Percentiles rank a stretch among this genome's conserved stretches.
These are phyloP conservation scores for Antechinus stuartii DNA, from an alignment of 2,113 vertebrate genomes.

Conservation along the genomic window DNA sequence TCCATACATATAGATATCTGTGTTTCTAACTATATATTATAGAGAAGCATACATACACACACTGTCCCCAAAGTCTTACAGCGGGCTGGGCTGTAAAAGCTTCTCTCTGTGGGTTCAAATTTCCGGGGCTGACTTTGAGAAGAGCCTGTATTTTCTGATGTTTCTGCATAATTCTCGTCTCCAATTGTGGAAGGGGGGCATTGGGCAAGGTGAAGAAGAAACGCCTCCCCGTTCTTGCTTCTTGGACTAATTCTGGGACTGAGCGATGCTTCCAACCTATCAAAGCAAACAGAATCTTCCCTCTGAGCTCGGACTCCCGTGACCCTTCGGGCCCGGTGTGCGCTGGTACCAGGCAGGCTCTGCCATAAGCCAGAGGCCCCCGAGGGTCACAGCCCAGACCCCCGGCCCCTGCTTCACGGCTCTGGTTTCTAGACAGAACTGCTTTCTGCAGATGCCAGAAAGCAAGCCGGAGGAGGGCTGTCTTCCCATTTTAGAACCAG, in stretches of 20 bases:
- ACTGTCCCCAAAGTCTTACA: no score
- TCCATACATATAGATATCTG: neutral
- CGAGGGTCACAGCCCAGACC: neutral
- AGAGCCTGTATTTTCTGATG: neutral
- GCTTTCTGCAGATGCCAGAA: constrained; percentile 33
- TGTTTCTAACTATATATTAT: neutral
- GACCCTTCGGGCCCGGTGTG: neutral
- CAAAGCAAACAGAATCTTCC: neutral
- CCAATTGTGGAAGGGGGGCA: neutral
- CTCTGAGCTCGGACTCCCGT: accelerated
- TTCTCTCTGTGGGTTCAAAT: no score
- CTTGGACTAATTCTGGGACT: neutral
- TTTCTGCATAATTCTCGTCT: neutral
- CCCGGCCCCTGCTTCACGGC: neutral
- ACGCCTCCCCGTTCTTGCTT: neutral
- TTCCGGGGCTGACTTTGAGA: neutral
- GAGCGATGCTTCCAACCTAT: neutral
- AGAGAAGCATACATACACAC: neutral
- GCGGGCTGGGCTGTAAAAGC: no score
- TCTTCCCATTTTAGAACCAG: neutral
- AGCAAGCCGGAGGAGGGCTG: neutral
- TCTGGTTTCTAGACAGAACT: neutral
- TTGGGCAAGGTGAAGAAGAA: neutral
- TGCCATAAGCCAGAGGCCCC: neutral
- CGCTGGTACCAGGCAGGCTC: neutral